A percentile compares a stretch with the other conserved stretches of the same genome.
Conservation (phyloP, 2,797 vertebrate species). For the Cottoperca gobio region DNA sequence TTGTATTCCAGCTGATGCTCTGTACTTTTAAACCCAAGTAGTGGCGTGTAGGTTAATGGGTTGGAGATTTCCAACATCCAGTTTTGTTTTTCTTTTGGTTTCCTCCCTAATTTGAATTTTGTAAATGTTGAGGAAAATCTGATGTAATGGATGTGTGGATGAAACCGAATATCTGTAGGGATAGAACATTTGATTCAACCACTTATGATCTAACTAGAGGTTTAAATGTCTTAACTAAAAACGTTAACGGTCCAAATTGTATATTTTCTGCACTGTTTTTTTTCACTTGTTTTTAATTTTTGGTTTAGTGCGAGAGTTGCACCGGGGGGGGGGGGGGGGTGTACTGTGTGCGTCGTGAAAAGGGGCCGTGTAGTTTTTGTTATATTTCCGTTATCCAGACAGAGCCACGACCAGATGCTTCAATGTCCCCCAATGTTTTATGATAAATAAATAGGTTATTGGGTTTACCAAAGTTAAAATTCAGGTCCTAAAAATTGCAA, state of each 20-base stretch:
- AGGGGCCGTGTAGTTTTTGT: background rate
- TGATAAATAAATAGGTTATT: background rate
- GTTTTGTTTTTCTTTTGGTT: background rate
- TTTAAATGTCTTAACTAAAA: background rate
- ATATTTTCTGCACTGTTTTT: background rate
- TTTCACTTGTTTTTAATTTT: background rate
- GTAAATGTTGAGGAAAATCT: background rate
- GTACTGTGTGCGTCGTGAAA: background rate
- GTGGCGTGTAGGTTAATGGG: background rate
- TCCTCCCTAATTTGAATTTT: conserved; percentile 13
- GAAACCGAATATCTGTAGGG: background rate
- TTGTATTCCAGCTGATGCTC: background rate
- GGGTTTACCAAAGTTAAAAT: background rate
- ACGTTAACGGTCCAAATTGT: background rate
- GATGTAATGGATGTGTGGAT: background rate
- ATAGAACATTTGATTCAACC: background rate
- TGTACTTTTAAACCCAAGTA: background rate
- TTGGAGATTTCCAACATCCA: no score
- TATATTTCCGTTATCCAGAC: background rate
- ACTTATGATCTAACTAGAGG: background rate
- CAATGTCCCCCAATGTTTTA: background rate
- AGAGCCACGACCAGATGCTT: background rate
- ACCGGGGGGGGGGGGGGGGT: background rate
- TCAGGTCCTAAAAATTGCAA: background rate
- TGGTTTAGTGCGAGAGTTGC: background rate